Evolutionary conservation across 2,797 vertebrate genomes (phyloP).

Genomic region (Perodicticus potto): DNA sequence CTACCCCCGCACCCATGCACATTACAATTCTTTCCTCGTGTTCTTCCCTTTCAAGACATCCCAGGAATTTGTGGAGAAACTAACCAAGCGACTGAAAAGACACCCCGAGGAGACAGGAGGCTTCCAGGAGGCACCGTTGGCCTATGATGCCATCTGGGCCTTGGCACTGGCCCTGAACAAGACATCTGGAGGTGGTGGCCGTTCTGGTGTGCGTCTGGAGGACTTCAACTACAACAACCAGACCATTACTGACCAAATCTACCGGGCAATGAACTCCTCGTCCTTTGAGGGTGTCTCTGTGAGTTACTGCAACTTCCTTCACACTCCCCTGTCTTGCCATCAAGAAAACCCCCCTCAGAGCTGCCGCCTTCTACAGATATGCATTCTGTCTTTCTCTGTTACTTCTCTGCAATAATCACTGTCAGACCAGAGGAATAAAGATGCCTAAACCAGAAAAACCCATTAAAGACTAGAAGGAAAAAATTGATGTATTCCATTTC

Average conservation of each 20-base stretch:
- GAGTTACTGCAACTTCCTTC: constrained; percentile 74
- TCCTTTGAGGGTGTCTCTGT: constrained; percentile 98
- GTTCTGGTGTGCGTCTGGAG: constrained; percentile 91
- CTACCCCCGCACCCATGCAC: no score
- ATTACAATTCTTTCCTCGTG: not conserved
- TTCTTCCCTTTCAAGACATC: constrained; percentile 91
- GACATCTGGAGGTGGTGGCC: constrained; percentile 93
- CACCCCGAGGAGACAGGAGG: constrained; percentile 96
- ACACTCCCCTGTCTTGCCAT: not conserved
- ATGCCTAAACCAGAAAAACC: not conserved
- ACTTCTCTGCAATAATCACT: not conserved
- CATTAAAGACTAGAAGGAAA: not conserved
- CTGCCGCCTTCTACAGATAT: not conserved
- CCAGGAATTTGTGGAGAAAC: constrained; percentile 94
- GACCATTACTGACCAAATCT: constrained; percentile 96
- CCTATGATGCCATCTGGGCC: constrained; percentile 97
- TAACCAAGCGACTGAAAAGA: constrained; percentile 93
- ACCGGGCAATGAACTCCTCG: constrained; percentile 97
- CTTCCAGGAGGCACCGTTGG: constrained; percentile 96
- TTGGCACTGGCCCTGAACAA: constrained; percentile 97
- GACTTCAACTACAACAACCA: constrained; percentile 99
- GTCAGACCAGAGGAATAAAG: not conserved
- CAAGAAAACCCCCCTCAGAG: not conserved
- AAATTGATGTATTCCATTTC: not conserved
- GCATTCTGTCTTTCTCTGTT: not conserved